These are phyloP conservation scores for Plebejus anna DNA, from an alignment of 2,888 invertebrate genomes.

Conservation along the genomic window DNA sequence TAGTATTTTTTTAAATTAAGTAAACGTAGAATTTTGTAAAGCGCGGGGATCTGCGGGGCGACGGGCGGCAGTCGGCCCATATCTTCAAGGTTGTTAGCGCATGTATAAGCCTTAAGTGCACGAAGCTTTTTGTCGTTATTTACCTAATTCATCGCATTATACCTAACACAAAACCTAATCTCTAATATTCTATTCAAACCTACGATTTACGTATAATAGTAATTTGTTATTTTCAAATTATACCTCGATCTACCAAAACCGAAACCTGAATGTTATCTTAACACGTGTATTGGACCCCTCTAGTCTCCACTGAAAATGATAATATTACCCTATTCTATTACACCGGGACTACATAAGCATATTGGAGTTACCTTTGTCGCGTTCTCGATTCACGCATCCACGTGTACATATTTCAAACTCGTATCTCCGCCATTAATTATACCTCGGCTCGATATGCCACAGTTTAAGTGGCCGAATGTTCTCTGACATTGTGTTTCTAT, in stretches of 20 bases:
- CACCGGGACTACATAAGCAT: background rate
- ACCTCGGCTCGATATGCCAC: slow-evolving; percentile 46
- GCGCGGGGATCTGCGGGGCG: too few relatives aligned
- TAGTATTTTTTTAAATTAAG: too few relatives aligned
- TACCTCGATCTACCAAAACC: background rate
- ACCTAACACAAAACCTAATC: background rate
- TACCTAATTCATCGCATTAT: background rate
- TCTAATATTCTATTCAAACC: background rate
- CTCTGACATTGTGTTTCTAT: slow-evolving; percentile 30
- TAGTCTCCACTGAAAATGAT: background rate
- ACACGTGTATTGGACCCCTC: background rate
- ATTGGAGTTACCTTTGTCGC: background rate
- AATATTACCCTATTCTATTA: background rate
- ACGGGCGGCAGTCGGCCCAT: too few relatives aligned
- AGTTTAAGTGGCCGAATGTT: slow-evolving; percentile 46
- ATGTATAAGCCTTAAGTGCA: background rate
- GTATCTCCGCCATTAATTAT: slow-evolving; percentile 52
- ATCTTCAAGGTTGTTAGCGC: too few relatives aligned
- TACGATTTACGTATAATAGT: background rate
- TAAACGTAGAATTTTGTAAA: too few relatives aligned
- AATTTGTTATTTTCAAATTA: background rate
- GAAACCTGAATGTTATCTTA: background rate
- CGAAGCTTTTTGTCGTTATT: background rate
- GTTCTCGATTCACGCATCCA: background rate
- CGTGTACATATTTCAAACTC: slow-evolving; percentile 44